Percentiles rank a stretch among this genome's conserved stretches.
phyloP scores from a whole-genome alignment of 1,140 invertebrate species.

The Choristoneura fumiferana region DNA sequence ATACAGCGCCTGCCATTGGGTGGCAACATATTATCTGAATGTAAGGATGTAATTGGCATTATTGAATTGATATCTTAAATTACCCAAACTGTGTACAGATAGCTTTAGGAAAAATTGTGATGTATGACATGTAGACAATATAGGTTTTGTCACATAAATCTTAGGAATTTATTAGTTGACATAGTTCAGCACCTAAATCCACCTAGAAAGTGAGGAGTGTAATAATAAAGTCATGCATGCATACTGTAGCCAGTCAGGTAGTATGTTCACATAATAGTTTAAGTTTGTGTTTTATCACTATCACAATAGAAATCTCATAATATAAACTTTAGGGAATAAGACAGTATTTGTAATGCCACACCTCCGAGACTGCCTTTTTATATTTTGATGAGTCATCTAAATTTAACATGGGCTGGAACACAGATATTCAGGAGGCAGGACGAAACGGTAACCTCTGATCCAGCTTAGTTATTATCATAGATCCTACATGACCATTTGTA shows the following conservation, averaged over 20 bases:
- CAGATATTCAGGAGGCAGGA: slow-evolving; percentile 51
- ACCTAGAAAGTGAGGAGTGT: slow-evolving; percentile 63
- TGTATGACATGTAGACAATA: slow-evolving; percentile 79
- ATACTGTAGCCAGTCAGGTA: slow-evolving; percentile 49
- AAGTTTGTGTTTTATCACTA: slow-evolving; percentile 76
- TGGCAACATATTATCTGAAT: slow-evolving; percentile 47
- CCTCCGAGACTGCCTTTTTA: slow-evolving; percentile 79
- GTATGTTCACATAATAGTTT: slow-evolving; percentile 69
- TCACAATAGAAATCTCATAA: slow-evolving; percentile 76
- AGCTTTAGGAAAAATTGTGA: slow-evolving; percentile 79
- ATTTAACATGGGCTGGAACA: slow-evolving; percentile 62
- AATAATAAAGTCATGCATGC: slow-evolving; percentile 37
- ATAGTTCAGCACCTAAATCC: slow-evolving; percentile 69
- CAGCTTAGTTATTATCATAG: slow-evolving; percentile 70
- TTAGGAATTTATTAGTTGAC: slow-evolving; percentile 69
- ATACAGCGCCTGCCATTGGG: slow-evolving; percentile 64
- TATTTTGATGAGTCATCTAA: slow-evolving; percentile 68
- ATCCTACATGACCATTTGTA: slow-evolving; percentile 78
- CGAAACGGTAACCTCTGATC: slow-evolving; percentile 56
- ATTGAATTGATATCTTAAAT: slow-evolving; percentile 49
- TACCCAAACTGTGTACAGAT: slow-evolving; percentile 77
- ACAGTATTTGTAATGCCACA: slow-evolving; percentile 76
- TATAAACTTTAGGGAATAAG: slow-evolving; percentile 72
- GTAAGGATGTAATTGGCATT: slow-evolving; percentile 56
- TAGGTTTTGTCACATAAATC: slow-evolving; percentile 78